These are phyloP conservation scores for Cheilosia pagana DNA, from an alignment of 2,888 invertebrate species.

Conservation along the genomic window DNA sequence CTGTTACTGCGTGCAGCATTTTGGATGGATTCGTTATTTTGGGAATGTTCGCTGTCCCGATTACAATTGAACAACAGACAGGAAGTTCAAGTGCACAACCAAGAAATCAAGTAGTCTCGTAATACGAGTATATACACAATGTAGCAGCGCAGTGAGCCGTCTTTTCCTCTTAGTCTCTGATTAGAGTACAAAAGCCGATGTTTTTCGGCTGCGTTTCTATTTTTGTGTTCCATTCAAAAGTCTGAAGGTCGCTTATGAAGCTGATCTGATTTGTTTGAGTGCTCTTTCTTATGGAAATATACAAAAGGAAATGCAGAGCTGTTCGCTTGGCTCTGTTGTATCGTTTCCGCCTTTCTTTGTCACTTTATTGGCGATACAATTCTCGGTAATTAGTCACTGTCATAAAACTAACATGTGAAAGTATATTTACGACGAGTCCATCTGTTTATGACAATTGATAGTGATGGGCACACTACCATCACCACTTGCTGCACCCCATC, in stretches of 20 bases:
- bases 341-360: slow-evolving; percentile 61
- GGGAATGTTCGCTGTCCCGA: slow-evolving; percentile 47
- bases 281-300: background rate
- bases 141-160: slow-evolving; percentile 1
- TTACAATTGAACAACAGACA: slow-evolving; percentile 63
- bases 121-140: background rate
- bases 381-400: slow-evolving; percentile 65
- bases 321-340: background rate
- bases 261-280: slow-evolving; percentile 23
- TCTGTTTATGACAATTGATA: slow-evolving; percentile 18
- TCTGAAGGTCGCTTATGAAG: slow-evolving; percentile 56
- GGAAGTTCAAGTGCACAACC: slow-evolving; percentile 69
- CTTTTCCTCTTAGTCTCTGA: slow-evolving; percentile 51
- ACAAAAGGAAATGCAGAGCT: slow-evolving; percentile 19
- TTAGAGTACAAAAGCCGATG: slow-evolving; percentile 33
- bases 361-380: slow-evolving; percentile 60
- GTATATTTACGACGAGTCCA: slow-evolving; percentile 12
- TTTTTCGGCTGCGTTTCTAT: slow-evolving; percentile 31
- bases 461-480: slow-evolving; percentile 1
- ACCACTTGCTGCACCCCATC: slow-evolving; percentile 1
- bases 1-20: slow-evolving; percentile 27
- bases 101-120: slow-evolving; percentile 5
- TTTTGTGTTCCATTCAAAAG: slow-evolving; percentile 29
- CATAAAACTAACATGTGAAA: slow-evolving; percentile 62
- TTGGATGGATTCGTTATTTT: slow-evolving; percentile 36